Evolutionary conservation across 2,797 vertebrate species (phyloP).

Genomic region (Glossophaga mutica): DNA sequence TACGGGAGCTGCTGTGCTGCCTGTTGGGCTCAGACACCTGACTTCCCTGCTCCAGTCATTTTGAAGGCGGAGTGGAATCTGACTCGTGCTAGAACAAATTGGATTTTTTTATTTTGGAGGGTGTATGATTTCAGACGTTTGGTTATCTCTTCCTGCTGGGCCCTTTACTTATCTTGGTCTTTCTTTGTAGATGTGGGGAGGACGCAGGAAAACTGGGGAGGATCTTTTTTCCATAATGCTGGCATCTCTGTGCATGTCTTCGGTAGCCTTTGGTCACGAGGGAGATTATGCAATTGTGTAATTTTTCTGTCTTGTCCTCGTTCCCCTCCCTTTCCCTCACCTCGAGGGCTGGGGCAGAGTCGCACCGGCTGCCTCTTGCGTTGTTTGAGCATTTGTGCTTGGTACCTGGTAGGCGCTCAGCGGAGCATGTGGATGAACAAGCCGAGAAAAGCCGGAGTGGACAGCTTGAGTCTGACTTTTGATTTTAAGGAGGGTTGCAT

Average conservation of each 20-base stretch:
- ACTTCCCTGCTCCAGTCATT: neutral
- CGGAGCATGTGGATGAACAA: neutral
- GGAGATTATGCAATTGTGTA: neutral
- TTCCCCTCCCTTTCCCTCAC: neutral
- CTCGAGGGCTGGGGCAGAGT: neutral
- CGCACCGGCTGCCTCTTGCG: neutral
- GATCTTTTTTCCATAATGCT: neutral
- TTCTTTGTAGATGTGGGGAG: neutral
- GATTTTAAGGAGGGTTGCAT: neutral
- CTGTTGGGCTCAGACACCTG: neutral
- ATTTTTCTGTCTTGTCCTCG: neutral
- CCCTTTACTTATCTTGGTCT: neutral
- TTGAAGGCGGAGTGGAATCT: neutral
- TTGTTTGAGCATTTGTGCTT: neutral
- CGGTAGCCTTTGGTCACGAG: neutral
- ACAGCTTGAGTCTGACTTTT: neutral
- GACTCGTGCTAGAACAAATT: neutral
- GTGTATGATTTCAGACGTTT: constrained; percentile 22
- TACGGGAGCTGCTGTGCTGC: neutral
- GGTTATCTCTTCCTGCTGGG: neutral
- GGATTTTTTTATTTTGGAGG: neutral
- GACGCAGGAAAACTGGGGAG: neutral
- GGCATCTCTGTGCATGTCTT: neutral
- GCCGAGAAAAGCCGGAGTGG: neutral
- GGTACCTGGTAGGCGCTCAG: neutral